These are phyloP conservation scores for Deroptyus accipitrinus DNA, from an alignment of 2,113 vertebrate genomes.

Conservation along the genomic window DNA sequence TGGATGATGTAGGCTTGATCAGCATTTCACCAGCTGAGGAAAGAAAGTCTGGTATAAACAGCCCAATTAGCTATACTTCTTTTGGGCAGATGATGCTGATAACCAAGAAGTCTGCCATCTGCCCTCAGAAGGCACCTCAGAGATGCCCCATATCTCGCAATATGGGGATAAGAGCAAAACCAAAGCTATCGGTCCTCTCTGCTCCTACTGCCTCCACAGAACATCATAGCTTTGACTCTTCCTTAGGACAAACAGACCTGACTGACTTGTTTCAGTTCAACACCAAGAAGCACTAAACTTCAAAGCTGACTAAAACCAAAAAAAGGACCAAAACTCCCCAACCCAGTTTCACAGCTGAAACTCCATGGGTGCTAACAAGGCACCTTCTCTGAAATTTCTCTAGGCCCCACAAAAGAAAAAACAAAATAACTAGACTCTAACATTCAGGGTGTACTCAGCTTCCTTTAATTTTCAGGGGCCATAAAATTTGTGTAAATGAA, in stretches of 20 bases:
- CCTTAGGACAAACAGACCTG: background rate
- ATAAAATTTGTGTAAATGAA: background rate
- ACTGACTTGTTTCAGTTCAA: background rate
- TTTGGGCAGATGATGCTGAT: background rate
- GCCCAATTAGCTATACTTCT: background rate
- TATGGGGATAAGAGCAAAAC: background rate
- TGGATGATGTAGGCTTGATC: background rate
- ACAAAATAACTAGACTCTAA: background rate
- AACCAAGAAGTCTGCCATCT: background rate
- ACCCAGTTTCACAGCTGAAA: background rate
- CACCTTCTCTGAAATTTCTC: background rate
- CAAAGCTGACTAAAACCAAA: background rate
- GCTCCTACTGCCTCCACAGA: background rate
- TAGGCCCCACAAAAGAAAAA: background rate
- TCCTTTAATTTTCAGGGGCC: background rate
- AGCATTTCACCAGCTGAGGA: background rate
- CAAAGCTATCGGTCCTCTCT: background rate
- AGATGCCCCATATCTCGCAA: background rate
- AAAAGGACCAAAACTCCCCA: background rate
- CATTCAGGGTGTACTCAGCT: background rate
- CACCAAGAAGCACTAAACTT: background rate
- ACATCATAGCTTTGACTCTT: background rate
- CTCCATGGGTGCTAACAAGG: rapidly evolving
- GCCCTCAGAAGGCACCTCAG: background rate
- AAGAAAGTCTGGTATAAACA: background rate